Conservation (phyloP, 2,797 vertebrate species). For the Chaetodon trifasciatus region DNA sequence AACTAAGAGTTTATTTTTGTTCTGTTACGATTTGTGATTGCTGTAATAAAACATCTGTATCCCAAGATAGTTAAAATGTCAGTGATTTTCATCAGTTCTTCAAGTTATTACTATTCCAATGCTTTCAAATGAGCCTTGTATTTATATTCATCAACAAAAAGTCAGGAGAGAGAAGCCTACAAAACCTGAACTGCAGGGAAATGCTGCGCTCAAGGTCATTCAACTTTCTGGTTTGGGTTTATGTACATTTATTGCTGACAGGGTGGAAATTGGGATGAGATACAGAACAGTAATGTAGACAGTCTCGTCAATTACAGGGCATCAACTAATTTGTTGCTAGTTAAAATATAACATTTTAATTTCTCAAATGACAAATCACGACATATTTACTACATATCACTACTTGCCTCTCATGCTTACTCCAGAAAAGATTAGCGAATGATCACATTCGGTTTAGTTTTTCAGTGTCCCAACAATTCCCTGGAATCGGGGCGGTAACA, state of each 20-base stretch:
- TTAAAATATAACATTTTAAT: not conserved
- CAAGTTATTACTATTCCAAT: not conserved
- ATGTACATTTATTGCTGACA: not conserved
- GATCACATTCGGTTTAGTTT: too few species aligned
- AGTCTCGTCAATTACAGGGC: not conserved
- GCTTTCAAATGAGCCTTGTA: not conserved
- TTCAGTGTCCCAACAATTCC: too few species aligned
- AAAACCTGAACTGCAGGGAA: not conserved
- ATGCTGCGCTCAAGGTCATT: not conserved
- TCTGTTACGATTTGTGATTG: conserved; percentile 64
- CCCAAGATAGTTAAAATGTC: conserved; percentile 1
- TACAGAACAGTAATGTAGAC: not conserved
- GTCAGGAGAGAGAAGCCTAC: too few species aligned
- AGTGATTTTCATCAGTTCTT: not conserved
- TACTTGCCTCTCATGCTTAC: not conserved
- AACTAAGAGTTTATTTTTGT: conserved; percentile 76
- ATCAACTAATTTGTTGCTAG: not conserved
- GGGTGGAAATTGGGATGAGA: not conserved
- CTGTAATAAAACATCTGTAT: conserved; percentile 71
- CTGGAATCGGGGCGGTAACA: too few species aligned
- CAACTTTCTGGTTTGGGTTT: not conserved
- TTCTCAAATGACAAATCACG: not conserved
- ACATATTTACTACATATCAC: too few species aligned
- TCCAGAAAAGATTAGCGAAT: too few species aligned
- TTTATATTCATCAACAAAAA: not conserved